Base-by-base conservation (phyloP, 2,888 invertebrate species). In the Drosophila longiperda region DNA sequence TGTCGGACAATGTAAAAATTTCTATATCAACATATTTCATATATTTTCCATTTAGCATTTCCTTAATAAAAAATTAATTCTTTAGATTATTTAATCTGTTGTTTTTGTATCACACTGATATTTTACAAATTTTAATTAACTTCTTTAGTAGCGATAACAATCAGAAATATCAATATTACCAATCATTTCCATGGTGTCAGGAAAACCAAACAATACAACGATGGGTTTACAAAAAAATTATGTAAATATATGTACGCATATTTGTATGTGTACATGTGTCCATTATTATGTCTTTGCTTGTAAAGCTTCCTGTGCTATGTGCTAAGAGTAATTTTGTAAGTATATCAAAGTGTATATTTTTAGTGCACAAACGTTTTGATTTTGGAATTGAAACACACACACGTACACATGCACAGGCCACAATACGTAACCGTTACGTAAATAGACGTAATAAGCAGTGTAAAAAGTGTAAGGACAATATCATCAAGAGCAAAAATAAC, bases 311-410 rank as follows among this genome's bases (percentile, higher is more conserved):
- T 45, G 45, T 55, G 55, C n/a, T 34, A 34, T 40, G 26, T 55
- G 26, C n/a, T 29, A 26, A 36, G 8, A 75, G 53, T 61, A 53
- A 23, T 49, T 80, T 23, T 75, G 77, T 67, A 59, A 79, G 69
- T 71, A 75, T 40, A 71, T 33, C 49, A 71, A 49, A 65, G 53
- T 42, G 66, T 57, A 72, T 79, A 82, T 80, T 82, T 81, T 81
- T 82, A 82, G 82, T 73, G 73, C 54, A 69, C 40, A 57, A 50
- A 60, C 59, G 64, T 57, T 58, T 67, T 63, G 75, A 72, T 78
- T 78, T 78, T 75, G 83, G 80, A 75, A 80, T 89, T 86, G 87
- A 89, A 88, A 77, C 73, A 48, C 38, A 33, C 42, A 26, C 17
- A 34, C 6, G 6, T 12, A 23, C 15, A 23, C 45, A 42, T 50